phyloP scores from a whole-genome alignment of 2,797 vertebrate genomes.

The Neolamprologus multifasciatus region DNA sequence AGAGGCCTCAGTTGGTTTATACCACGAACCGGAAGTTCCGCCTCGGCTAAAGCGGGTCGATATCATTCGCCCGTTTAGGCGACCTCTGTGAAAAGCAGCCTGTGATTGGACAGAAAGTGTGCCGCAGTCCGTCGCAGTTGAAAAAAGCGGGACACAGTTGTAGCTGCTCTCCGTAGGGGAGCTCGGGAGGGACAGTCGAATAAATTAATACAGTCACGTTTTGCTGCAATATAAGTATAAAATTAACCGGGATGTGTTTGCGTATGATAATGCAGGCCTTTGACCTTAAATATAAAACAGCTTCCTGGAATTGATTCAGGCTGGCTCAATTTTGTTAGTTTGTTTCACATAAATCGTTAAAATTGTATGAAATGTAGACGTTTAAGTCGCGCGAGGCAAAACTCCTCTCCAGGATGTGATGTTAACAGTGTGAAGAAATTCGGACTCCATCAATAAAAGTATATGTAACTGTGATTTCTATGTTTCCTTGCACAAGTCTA shows the following conservation, averaged over 20 bases:
- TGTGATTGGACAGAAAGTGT: constrained; percentile 28
- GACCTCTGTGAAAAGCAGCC: not conserved
- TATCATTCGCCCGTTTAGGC: constrained; percentile 47
- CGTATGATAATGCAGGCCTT: not conserved
- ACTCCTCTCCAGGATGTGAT: not conserved
- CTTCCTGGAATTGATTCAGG: no score
- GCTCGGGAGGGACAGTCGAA: not conserved
- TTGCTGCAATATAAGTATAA: not conserved
- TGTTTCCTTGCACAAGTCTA: not conserved
- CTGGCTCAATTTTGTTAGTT: not conserved
- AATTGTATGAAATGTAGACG: not conserved
- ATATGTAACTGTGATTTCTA: not conserved
- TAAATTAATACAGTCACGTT: not conserved
- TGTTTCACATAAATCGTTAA: not conserved
- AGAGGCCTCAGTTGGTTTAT: constrained; percentile 67
- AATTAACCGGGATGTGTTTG: not conserved
- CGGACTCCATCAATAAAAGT: not conserved
- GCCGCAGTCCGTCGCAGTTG: constrained; percentile 15
- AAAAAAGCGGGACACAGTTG: constrained; percentile 51
- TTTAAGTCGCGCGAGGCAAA: not conserved
- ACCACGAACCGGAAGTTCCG: constrained; percentile 58
- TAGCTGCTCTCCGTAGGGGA: not conserved
- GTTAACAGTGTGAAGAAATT: not conserved
- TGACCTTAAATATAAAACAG: not conserved
- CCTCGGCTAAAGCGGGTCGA: not conserved